Evolutionary conservation across 2,113 vertebrate species (phyloP).

Genomic region (Ptyas mucosa): DNA sequence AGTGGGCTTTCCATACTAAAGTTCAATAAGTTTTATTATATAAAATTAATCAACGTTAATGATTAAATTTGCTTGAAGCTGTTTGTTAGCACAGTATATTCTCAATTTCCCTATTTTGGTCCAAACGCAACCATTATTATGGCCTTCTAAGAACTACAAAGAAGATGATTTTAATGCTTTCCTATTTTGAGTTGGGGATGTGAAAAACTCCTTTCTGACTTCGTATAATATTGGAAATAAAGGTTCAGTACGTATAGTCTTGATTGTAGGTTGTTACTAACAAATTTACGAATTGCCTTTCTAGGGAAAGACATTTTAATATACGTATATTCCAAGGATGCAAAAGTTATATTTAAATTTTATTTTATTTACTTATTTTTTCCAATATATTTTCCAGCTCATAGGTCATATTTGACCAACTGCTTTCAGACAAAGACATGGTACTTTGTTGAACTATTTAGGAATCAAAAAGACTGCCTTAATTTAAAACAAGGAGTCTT

Average conservation of each 20-base stretch:
- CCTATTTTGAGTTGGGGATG: not conserved
- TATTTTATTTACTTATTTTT: constrained; percentile 65
- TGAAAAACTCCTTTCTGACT: not conserved
- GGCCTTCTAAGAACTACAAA: not conserved
- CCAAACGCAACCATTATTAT: not conserved
- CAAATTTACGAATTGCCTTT: constrained; percentile 21
- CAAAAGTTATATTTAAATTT: constrained; percentile 50
- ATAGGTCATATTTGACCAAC: constrained; percentile 75
- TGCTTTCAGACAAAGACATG: constrained; percentile 73
- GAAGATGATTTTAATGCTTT: not conserved
- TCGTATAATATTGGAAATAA: not conserved
- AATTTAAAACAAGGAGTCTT: constrained; percentile 92
- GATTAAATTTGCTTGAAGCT: not conserved
- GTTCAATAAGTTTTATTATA: constrained; percentile 23
- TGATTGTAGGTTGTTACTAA: constrained; percentile 22
- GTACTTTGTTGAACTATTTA: constrained; percentile 79
- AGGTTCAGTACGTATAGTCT: constrained; percentile 9
- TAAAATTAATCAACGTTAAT: not conserved
- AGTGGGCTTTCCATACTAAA: constrained; percentile 28
- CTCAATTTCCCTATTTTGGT: not conserved
- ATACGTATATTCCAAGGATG: constrained; percentile 10
- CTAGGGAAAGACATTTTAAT: constrained; percentile 29
- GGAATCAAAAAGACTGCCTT: constrained; percentile 83
- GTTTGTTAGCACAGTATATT: not conserved
- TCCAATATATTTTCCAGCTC: constrained; percentile 66